Base-by-base conservation (phyloP, 2,888 invertebrate genomes). In the Eupithecia tripunctaria region DNA sequence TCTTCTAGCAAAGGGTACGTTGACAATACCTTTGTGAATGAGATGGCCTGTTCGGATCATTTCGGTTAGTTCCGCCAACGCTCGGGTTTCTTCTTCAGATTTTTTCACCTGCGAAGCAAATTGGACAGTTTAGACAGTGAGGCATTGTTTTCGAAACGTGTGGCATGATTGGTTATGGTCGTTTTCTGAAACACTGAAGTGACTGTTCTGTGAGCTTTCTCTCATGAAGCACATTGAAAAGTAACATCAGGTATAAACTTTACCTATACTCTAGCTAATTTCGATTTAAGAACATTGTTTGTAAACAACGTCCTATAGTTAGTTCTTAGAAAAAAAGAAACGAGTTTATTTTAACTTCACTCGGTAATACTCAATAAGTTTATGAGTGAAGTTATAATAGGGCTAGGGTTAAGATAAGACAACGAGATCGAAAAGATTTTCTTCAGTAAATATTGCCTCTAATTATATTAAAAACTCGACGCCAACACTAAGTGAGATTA, bases 1-100 rank as follows among this genome's bases (percentile, higher is more conserved):
- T 65, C 96, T 91, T 66, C 95, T 93, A 67, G 96, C 94, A 29
- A 91, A 91, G 0, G 94, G 92, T 0, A 94, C 93, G 65, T 95
- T 94, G 1, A 94, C 90, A 0, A 95, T 92, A 0, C 95, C 97
- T 87, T 96, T 96, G 84, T 98, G 98, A 2, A 98, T 97, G 32
- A 98, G 91, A 85, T 97, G 97, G 32, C 98, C 97, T 0, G 97
- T 98, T 82, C 97, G 95, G 78, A 98, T 97, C 97, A 98, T 97
- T 91, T 98, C 98, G 0, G 97, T 97, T 0, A 98, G 96, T 91
- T 98, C 95, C 0, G 95, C 95, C 0, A 94, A 79, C 0, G 89
- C 86, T 78, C 94, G 82, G 14, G 93, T 96, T 29, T 89, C 85
- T 71, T 94, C 91, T 67, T 96, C 90, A 86, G 95, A 82, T 77